These are phyloP conservation scores for Acheta domesticus DNA, from an alignment of 2,888 invertebrate species.

Conservation along the genomic window DNA sequence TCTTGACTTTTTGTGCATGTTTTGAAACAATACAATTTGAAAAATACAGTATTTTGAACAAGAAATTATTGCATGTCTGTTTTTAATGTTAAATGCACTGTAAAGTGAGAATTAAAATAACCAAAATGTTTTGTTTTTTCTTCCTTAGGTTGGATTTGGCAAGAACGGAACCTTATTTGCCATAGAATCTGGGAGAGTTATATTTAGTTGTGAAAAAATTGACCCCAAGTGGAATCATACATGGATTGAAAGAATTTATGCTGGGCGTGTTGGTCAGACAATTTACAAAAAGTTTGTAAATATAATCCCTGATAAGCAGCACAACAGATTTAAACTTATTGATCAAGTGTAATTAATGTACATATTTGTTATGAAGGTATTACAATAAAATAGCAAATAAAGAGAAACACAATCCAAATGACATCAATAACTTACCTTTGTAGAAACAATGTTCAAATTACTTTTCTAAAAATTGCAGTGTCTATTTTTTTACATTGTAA, in stretches of 20 bases:
- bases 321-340: conserved; percentile 72
- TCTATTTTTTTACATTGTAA: too few species aligned
- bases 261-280: conserved; percentile 59
- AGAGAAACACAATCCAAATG: too few species aligned
- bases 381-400: too few species aligned
- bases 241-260: conserved; percentile 66
- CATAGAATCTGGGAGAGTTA: conserved; percentile 71
- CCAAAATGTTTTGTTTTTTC: not conserved
- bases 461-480: too few species aligned
- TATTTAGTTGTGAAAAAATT: conserved; percentile 76
- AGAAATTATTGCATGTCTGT: too few species aligned
- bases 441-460: too few species aligned
- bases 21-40: not conserved
- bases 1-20: not conserved
- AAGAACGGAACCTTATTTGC: conserved; percentile 77
- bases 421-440: too few species aligned
- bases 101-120: too few species aligned
- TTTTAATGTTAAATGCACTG: too few species aligned
- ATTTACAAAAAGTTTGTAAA: conserved; percentile 84
- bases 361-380: too few species aligned
- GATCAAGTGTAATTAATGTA: conserved; percentile 45
- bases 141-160: conserved; percentile 75
- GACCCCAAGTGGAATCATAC: conserved; percentile 75
- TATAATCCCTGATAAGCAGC: conserved; percentile 73
- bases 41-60: too few species aligned